These are phyloP conservation scores for Cetonia aurata DNA, from an alignment of 2,888 invertebrate genomes.

Conservation along the genomic window DNA sequence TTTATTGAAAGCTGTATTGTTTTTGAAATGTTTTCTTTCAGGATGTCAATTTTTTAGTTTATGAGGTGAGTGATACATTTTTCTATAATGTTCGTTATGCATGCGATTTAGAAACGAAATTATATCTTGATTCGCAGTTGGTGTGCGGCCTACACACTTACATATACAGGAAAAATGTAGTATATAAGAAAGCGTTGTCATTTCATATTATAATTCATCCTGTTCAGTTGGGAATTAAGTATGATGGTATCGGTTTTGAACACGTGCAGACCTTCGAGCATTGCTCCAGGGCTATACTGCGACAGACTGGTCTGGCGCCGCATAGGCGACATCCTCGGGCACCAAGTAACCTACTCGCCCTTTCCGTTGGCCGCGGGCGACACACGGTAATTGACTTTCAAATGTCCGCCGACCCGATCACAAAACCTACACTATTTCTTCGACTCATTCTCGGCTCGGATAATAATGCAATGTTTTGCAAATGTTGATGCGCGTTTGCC, in stretches of 20 bases:
- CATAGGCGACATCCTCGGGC: slow-evolving; percentile 59
- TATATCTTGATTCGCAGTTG: not conserved
- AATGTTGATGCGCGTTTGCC: slow-evolving; percentile 39
- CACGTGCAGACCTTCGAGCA: slow-evolving; percentile 51
- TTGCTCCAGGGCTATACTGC: slow-evolving; percentile 42
- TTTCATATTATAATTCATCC: slow-evolving; percentile 45
- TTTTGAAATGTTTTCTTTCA: no score
- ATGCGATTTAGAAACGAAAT: not conserved
- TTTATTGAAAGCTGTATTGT: no score
- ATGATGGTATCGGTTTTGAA: slow-evolving; percentile 51
- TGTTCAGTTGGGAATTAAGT: slow-evolving; percentile 48
- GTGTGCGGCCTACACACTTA: slow-evolving; percentile 4
- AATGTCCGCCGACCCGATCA: slow-evolving; percentile 53
- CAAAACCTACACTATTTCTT: slow-evolving; percentile 47
- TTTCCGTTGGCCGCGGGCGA: slow-evolving; percentile 56
- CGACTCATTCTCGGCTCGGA: slow-evolving; percentile 38
- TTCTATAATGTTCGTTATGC: not conserved
- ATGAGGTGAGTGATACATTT: no score
- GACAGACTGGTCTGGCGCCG: slow-evolving; percentile 58
- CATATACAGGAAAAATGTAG: slow-evolving; percentile 19
- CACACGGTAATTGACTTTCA: slow-evolving; percentile 59
- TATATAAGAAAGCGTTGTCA: slow-evolving; percentile 35
- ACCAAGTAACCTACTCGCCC: slow-evolving; percentile 60
- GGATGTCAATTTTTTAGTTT: no score
- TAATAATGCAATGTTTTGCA: slow-evolving; percentile 41